Percentiles rank a stretch among this genome's conserved stretches.
Conservation (phyloP, 1,140 invertebrate genomes). For the Zaprionus gabonicus region DNA sequence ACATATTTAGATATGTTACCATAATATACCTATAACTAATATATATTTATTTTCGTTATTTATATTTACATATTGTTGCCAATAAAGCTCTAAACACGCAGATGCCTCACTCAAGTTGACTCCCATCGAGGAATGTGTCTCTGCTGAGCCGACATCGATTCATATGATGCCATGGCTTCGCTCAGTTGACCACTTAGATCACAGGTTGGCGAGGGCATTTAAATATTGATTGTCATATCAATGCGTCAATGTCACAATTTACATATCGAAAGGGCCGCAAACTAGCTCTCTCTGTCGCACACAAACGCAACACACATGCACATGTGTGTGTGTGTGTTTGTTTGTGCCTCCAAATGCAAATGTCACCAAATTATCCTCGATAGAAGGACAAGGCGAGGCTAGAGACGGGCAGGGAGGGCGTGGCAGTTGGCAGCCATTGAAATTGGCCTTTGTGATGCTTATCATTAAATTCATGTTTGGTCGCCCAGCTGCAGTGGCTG, state of each 20-base stretch:
- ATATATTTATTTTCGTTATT: neutral
- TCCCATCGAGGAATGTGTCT: neutral
- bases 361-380: conserved; percentile 54
- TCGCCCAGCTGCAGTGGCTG: conserved; percentile 6
- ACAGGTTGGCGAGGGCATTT: conserved; percentile 46
- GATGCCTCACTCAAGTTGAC: neutral
- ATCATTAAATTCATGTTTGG: conserved; percentile 70
- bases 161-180: neutral
- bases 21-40: too few relatives aligned
- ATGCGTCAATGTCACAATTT: conserved; percentile 76
- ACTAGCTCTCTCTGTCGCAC: conserved; percentile 51
- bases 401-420: neutral
- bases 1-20: too few relatives aligned
- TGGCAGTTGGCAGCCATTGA: conserved; percentile 13
- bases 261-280: conserved; percentile 61
- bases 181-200: conserved; percentile 7
- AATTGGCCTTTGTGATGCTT: conserved; percentile 62
- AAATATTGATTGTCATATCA: conserved; percentile 80
- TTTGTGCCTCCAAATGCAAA: conserved; percentile 50
- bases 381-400: neutral
- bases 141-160: neutral
- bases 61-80: too few relatives aligned
- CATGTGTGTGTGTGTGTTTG: conserved; percentile 39
- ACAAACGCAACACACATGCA: neutral
- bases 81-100: neutral